Evolutionary conservation across 2,797 vertebrate genomes (phyloP), one percentile per base, ranked within the genome.

Genomic region (Pyrrhura leucotis): DNA sequence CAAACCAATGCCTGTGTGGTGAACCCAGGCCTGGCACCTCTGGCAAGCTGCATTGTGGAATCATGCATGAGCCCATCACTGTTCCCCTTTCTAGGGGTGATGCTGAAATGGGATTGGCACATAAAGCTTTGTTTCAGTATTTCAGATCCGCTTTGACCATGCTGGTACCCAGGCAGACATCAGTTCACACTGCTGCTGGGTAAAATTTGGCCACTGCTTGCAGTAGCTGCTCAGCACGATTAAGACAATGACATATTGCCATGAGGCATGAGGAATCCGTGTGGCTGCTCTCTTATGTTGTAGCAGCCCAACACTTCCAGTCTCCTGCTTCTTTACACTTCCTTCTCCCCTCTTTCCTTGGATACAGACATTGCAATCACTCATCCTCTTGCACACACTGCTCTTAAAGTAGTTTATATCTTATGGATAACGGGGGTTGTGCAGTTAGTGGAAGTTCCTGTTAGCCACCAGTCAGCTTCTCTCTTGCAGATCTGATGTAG

Each of bases 1-100:
- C 16, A 61, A 53, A 44, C 2, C 1, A 28, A 7, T 51, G 33
- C 42, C 14, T 63, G 39, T 0, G 2, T 17, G 8, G 3, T 20
- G 20, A 28, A n/a, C 44, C 20, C 35, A 28, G 67, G 44, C 2
- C 0, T 22, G 42, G 28, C 2, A 2, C 33, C 4, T 58, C 54
- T 58, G 59, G 42, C 22, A 44, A 29, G 14, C 37, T 26, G 42
- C 39, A 6, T 19, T 44, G 6, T n/a, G 67, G 59, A 69, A 31
- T 40, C 25, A 16, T 23, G 50, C 25, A 28, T 9, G 16, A 86
- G 45, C 4, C 2, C 12, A 37, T 31, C 4, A 4, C 19, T 37
- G 2, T 23, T 51, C 20, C 33, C 21, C 65, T 79, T 62, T 66
- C 65, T 21, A 50, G 51, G 20, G 33, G 17, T n/a, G 45, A 50